Evolutionary conservation across 2,797 vertebrate species (phyloP).

Genomic region (Acanthurus lineatus): DNA sequence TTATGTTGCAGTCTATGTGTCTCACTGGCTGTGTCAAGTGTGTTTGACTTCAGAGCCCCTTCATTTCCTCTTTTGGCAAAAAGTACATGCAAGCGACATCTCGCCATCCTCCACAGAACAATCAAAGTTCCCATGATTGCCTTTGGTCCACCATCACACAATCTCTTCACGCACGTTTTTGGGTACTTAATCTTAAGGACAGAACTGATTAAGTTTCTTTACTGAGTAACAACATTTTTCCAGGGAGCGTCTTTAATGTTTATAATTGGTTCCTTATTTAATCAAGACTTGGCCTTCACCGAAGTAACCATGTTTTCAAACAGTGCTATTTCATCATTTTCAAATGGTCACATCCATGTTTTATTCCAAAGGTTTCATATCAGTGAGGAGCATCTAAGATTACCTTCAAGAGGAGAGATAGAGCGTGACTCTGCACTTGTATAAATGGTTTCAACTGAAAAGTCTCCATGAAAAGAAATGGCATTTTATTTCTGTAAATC

Average conservation of each 20-base stretch:
- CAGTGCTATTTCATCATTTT: not conserved
- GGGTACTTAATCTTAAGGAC: not conserved
- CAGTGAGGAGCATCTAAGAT: not conserved
- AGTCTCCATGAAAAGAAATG: too few species aligned
- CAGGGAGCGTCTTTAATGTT: not conserved
- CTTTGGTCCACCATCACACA: slow-evolving; percentile 14
- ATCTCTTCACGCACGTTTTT: not conserved
- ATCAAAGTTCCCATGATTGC: slow-evolving; percentile 18
- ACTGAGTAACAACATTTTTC: not conserved
- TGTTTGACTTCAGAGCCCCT: slow-evolving; percentile 61
- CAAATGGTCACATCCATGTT: not conserved
- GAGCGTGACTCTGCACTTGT: not conserved
- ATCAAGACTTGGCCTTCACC: not conserved
- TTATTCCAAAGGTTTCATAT: slow-evolving; percentile 2
- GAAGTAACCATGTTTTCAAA: slow-evolving; percentile 8
- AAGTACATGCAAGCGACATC: slow-evolving; percentile 26
- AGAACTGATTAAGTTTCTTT: slow-evolving; percentile 11
- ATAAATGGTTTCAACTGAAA: not conserved
- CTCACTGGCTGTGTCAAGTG: slow-evolving; percentile 61
- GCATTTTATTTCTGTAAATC: not conserved
- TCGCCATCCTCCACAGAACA: slow-evolving; percentile 8
- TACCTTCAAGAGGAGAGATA: not conserved
- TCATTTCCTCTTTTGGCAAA: slow-evolving; percentile 53
- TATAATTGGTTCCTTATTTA: slow-evolving; percentile 12
- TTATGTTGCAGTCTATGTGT: slow-evolving; percentile 65